Evolutionary conservation across 2,797 vertebrate species (phyloP), one percentile per base, ranked within the genome.

Genomic region (Botia almorhae): DNA sequence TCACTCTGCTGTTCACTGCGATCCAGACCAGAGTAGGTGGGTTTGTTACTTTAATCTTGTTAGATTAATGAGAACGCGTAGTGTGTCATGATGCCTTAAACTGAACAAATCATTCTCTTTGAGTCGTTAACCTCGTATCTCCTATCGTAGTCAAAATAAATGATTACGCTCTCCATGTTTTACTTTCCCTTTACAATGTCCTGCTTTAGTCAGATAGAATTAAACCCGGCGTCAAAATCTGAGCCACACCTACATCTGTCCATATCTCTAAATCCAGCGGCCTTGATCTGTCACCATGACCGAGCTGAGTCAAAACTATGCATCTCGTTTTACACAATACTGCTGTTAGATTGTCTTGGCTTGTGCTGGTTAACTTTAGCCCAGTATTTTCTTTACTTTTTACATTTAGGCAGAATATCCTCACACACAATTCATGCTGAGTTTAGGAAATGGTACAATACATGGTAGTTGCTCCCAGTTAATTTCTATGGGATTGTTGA

Each of bases 131-230:
- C 1, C 69, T 29, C 26, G 5, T 14, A 21, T 69, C 19, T 76
- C 21, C 13, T 82, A 53, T 69, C 36, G 6, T 64, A 71, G 80
- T 76, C 74, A 65, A 72, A 82, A 82, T 70, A 67, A 68, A 58
- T 33, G 68, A 29, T 0, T 12, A 11, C 33, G 13, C 65, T 33
- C n/a, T 58, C 33, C 17, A 17, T 80, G 48, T 70, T 74, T 29
- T 29, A 29, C 29, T 29, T 29, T 61, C 11, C 68, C 7, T 46
- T n/a, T 61, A 19, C 33, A 50, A 7, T 69, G 39, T 68, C 39
- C 2, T 58, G 46, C 53, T 61, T 64, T 1, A 29, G 26, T 12
- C 56, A 8, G 64, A 56, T 68, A 14, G 6, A 56, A 13, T 43
- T 7, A 68, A 68, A 13, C 33, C 29, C 6, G 7, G 7, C 19